Evolutionary conservation across 1,140 invertebrate species (phyloP).

Genomic region (Rhizoglyphus robini): DNA sequence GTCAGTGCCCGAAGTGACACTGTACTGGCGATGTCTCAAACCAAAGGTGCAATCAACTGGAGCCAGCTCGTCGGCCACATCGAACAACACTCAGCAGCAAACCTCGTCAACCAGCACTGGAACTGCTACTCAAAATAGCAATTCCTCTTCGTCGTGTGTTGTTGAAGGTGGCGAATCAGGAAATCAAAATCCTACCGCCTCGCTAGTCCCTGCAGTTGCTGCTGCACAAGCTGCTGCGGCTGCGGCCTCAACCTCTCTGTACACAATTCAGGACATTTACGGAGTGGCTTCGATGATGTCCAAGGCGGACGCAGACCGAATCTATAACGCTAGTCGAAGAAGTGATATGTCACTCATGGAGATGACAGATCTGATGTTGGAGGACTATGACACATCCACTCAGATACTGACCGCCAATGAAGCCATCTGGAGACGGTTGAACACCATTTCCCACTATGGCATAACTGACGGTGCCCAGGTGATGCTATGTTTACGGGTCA

Average conservation of each 20-base stretch:
- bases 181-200: too few relatives aligned
- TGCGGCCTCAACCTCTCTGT: background rate
- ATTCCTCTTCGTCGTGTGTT: background rate
- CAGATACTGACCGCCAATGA: constrained; percentile 81
- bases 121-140: background rate
- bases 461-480: constrained; percentile 86
- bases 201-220: too few relatives aligned
- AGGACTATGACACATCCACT: constrained; percentile 49
- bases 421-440: constrained; percentile 74
- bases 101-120: background rate
- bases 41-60: background rate
- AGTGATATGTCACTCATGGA: background rate
- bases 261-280: constrained; percentile 1
- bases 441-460: constrained; percentile 81
- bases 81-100: background rate
- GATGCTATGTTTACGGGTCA: constrained; percentile 46
- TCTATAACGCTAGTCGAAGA: background rate
- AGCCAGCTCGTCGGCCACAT: background rate
- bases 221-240: too few relatives aligned
- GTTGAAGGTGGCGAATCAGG: too few relatives aligned
- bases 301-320: background rate
- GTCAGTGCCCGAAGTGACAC: constrained; percentile 77
- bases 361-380: background rate
- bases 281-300: constrained; percentile 6
- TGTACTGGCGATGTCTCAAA: constrained; percentile 15